A percentile compares a stretch with the other conserved stretches of the same genome.
These are phyloP conservation scores for Hozukius guyotensis DNA, from an alignment of 2,797 vertebrate species.

Conservation along the genomic window DNA sequence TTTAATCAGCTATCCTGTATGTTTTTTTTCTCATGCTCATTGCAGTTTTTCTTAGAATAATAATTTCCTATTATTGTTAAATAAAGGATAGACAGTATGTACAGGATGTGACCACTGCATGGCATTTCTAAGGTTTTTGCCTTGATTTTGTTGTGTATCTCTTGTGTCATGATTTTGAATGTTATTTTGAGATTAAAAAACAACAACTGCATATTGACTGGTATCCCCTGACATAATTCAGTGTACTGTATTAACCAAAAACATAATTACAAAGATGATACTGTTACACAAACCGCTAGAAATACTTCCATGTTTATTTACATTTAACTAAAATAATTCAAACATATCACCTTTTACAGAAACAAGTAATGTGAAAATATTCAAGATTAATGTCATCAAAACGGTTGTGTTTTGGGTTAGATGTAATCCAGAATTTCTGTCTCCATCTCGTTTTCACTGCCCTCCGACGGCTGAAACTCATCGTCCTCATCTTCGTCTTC, in stretches of 20 bases:
- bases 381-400: not conserved
- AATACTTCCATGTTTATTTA: slow-evolving; percentile 35
- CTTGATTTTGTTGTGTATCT: not conserved
- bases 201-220: not conserved
- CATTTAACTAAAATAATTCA: not conserved
- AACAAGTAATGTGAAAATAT: not conserved
- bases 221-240: not conserved
- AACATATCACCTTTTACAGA: slow-evolving; percentile 7
- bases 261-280: not conserved
- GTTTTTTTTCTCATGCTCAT: not conserved
- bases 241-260: not conserved
- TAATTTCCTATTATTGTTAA: not conserved
- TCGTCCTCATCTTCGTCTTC: slow-evolving; percentile 90
- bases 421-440: slow-evolving; percentile 96
- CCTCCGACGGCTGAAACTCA: slow-evolving; percentile 93
- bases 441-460: slow-evolving; percentile 98
- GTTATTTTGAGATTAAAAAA: not conserved
- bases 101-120: not conserved
- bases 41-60: not conserved
- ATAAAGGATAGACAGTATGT: not conserved
- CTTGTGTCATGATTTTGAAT: not conserved
- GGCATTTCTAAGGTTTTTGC: not conserved
- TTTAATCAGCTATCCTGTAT: not conserved
- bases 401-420: slow-evolving; percentile 57
- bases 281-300: not conserved